A percentile compares a stretch with the other conserved stretches of the same genome.
These are phyloP conservation scores for Epizoanthus stellaris DNA, from an alignment of 92 coral and sea anemone genomes.

Conservation along the genomic window DNA sequence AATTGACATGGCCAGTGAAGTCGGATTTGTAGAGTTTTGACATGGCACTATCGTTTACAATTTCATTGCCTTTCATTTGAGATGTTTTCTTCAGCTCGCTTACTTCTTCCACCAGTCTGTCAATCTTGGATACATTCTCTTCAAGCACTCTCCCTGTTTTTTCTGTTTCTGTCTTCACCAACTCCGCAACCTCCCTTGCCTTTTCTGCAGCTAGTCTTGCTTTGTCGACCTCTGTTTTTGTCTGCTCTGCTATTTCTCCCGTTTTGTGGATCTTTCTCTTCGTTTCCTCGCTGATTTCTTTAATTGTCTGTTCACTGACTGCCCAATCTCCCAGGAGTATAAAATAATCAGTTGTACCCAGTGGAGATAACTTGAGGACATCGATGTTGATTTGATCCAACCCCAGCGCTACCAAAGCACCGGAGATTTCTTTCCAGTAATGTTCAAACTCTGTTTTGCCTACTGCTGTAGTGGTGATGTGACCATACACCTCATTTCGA, in stretches of 20 bases:
- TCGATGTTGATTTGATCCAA: conserved; percentile 35
- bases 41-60: not conserved
- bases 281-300: conserved; percentile 14
- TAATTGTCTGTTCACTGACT: not conserved
- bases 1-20: conserved; percentile 20
- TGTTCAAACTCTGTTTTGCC: not conserved
- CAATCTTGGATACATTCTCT: conserved; percentile 17
- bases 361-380: not conserved
- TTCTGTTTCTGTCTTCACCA: conserved; percentile 2
- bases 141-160: not conserved
- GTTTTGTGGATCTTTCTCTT: conserved; percentile 20
- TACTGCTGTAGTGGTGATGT: conserved; percentile 6
- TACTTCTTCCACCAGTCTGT: conserved; percentile 14
- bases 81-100: conserved; percentile 29
- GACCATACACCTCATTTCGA: conserved; percentile 30
- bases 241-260: conserved; percentile 2
- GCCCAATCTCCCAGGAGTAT: conserved; percentile 13
- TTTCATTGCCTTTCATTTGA: not conserved
- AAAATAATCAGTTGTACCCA: not conserved
- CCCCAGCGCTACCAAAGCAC: conserved; percentile 18
- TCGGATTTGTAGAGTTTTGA: conserved; percentile 5
- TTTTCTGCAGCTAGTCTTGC: too few relatives aligned
- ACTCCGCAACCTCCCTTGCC: not conserved
- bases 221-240: not conserved
- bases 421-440: conserved; percentile 24